phyloP scores from a whole-genome alignment of 2,797 vertebrate genomes.

The Diplodus sargus region DNA sequence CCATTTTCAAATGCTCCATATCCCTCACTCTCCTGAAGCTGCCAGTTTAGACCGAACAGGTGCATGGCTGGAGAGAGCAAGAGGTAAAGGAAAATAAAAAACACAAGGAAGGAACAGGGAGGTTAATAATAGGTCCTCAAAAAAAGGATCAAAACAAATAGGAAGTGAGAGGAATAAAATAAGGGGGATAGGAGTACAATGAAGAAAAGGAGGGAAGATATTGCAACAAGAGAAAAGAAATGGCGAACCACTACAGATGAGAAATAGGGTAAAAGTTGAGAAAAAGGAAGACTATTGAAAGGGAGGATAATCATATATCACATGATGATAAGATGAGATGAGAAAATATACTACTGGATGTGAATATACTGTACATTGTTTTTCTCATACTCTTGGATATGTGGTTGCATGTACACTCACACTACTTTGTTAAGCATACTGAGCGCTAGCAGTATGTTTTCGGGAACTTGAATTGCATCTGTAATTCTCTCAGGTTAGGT shows the following conservation, averaged over 20 bases:
- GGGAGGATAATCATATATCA: background rate
- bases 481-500: background rate
- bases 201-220: background rate
- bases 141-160: background rate
- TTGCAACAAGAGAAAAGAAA: background rate
- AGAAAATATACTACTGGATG: too few species aligned
- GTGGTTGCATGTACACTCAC: background rate
- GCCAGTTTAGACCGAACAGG: constrained; percentile 98
- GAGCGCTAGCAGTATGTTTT: background rate
- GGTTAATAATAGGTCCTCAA: constrained; percentile 1
- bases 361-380: too few species aligned
- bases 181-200: background rate
- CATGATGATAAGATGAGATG: background rate
- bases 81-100: background rate
- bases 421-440: background rate
- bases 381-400: background rate
- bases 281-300: background rate
- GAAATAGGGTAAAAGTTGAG: background rate
- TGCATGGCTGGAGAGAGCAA: constrained; percentile 90
- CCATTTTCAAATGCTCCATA: constrained; percentile 96
- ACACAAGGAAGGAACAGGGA: background rate
- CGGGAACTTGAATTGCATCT: constrained; percentile 20
- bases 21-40: constrained; percentile 95
- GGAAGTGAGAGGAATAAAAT: background rate
- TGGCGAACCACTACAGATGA: background rate